A percentile compares a stretch with the other conserved stretches of the same genome.
Conservation (phyloP, 1,140 invertebrate species). For the Bombus consobrinus region DNA sequence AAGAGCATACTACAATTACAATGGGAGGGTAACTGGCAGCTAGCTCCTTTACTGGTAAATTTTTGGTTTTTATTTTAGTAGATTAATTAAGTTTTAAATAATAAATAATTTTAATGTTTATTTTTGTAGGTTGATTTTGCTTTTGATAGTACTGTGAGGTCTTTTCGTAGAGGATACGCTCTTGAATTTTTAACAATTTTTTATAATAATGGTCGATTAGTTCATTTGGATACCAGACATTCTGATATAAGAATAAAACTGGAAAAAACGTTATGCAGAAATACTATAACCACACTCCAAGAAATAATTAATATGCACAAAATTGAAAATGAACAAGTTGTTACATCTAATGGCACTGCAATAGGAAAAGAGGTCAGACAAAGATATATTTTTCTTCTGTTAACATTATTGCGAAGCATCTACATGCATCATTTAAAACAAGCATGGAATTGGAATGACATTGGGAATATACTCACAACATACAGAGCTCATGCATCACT, state of each 20-base stretch:
- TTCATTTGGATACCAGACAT: constrained; percentile 68
- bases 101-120: constrained; percentile 1
- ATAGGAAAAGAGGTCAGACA: constrained; percentile 75
- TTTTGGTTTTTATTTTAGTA: background rate
- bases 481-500: constrained; percentile 75
- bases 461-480: constrained; percentile 73
- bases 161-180: constrained; percentile 86
- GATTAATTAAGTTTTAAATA: background rate
- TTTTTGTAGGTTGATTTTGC: constrained; percentile 81
- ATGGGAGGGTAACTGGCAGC: constrained; percentile 85
- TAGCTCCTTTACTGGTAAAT: constrained; percentile 82
- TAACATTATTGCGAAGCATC: constrained; percentile 77
- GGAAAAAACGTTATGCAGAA: constrained; percentile 75
- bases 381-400: constrained; percentile 80
- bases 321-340: constrained; percentile 65
- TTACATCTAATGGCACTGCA: constrained; percentile 41
- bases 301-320: constrained; percentile 64
- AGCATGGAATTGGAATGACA: constrained; percentile 79
- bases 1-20: constrained; percentile 85
- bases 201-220: constrained; percentile 83
- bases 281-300: constrained; percentile 73
- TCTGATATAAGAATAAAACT: constrained; percentile 68
- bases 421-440: constrained; percentile 73
- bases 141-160: constrained; percentile 85
- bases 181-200: constrained; percentile 85